These are phyloP conservation scores for Bursaphelenchus okinawaensis DNA, from an alignment of 2,888 invertebrate genomes.

Conservation along the genomic window DNA sequence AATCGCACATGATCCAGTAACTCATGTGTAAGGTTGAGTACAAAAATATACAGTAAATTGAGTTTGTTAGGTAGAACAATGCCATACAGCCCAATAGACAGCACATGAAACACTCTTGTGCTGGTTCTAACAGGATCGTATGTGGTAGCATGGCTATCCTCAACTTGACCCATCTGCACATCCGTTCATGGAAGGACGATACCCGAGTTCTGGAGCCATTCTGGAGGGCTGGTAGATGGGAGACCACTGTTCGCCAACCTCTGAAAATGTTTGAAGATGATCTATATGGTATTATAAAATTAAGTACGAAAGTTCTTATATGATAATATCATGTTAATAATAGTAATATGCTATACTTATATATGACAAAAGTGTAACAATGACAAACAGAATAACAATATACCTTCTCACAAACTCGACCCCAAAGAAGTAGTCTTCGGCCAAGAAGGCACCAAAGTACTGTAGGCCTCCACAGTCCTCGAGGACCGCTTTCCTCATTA, in stretches of 20 bases:
- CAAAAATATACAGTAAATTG: slow-evolving; percentile 71
- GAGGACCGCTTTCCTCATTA: slow-evolving; percentile 79
- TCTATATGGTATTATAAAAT: background rate
- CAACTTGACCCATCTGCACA: slow-evolving; percentile 69
- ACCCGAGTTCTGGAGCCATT: slow-evolving; percentile 74
- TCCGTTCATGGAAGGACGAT: slow-evolving; percentile 75
- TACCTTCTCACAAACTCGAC: slow-evolving; percentile 68
- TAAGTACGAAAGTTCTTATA: too few relatives aligned
- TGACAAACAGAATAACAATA: slow-evolving; percentile 1
- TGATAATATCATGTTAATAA: too few relatives aligned
- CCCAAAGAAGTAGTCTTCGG: slow-evolving; percentile 96
- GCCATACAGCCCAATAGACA: slow-evolving; percentile 89
- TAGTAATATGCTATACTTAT: too few relatives aligned
- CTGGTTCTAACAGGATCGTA: slow-evolving; percentile 81
- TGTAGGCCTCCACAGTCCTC: slow-evolving; percentile 87
- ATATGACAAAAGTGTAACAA: too few relatives aligned
- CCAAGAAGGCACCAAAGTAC: slow-evolving; percentile 84
- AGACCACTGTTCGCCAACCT: slow-evolving; percentile 83
- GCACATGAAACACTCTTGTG: slow-evolving; percentile 82
- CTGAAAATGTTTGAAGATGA: slow-evolving; percentile 58
- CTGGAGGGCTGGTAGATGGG: slow-evolving; percentile 89
- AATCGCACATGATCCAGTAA: slow-evolving; percentile 91
- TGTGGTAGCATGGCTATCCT: slow-evolving; percentile 90
- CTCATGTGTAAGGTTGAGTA: slow-evolving; percentile 87
- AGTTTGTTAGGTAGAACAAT: slow-evolving; percentile 65